These are phyloP conservation scores for Drosophila trapezifrons DNA, from an alignment of 1,140 invertebrate genomes.

Conservation along the genomic window DNA sequence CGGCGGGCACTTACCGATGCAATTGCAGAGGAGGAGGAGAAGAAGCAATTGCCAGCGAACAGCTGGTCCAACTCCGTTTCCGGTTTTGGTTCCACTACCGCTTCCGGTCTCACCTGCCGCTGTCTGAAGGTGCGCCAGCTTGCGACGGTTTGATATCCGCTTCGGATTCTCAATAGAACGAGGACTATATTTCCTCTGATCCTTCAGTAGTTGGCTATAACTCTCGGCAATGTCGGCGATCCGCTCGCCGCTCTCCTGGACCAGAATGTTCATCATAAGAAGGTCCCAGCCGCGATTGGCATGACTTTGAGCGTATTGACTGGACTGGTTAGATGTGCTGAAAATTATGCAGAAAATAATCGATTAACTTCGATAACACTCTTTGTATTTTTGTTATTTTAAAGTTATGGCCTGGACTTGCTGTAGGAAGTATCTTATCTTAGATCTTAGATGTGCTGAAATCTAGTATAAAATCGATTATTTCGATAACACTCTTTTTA, in stretches of 20 bases:
- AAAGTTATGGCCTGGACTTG: no score
- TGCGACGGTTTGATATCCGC: slow-evolving; percentile 11
- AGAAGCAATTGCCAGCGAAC: slow-evolving; percentile 61
- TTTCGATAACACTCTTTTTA: no score
- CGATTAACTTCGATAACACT: no score
- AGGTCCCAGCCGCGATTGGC: slow-evolving; percentile 43
- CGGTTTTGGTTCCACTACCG: slow-evolving; percentile 9
- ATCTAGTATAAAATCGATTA: no score
- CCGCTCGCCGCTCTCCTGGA: slow-evolving; percentile 51
- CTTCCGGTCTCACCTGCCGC: slow-evolving; percentile 7
- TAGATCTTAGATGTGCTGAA: no score
- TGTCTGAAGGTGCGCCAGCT: slow-evolving; percentile 55
- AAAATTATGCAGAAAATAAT: no score
- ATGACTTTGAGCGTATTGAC: slow-evolving; percentile 32
- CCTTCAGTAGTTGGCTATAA: slow-evolving; percentile 26
- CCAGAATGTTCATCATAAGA: slow-evolving; percentile 66
- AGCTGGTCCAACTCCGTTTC: slow-evolving; percentile 22
- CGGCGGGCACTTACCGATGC: slow-evolving; percentile 69
- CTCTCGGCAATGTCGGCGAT: slow-evolving; percentile 44
- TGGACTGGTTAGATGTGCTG: slow-evolving; percentile 4
- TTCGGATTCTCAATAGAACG: background rate
- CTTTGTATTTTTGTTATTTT: no score
- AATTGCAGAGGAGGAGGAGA: slow-evolving; percentile 66
- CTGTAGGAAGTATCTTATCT: no score
- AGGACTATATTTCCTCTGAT: slow-evolving; percentile 4